Conservation (phyloP, 2,113 vertebrate species). For the Pipa parva region DNA sequence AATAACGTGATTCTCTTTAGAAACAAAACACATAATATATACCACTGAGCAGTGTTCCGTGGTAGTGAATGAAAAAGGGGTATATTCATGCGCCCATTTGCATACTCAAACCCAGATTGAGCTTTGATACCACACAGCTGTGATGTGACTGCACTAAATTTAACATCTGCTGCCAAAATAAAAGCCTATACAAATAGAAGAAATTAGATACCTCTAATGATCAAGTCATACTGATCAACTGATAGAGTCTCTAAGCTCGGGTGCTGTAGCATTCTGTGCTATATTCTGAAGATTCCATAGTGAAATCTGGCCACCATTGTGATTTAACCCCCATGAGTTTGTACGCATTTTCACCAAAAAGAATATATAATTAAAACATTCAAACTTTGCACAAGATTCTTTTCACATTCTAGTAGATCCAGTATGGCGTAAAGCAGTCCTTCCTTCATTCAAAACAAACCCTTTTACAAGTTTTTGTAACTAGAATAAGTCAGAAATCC, state of each 20-base stretch:
- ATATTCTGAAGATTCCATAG: background rate
- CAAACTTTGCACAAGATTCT: too few species aligned
- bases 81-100: slow-evolving; percentile 39
- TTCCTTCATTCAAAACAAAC: too few species aligned
- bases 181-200: slow-evolving; percentile 33
- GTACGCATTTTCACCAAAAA: too few species aligned
- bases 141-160: slow-evolving; percentile 43
- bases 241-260: too few species aligned
- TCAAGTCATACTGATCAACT: background rate
- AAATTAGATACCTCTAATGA: slow-evolving; percentile 33
- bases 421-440: too few species aligned
- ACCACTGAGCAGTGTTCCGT: slow-evolving; percentile 26
- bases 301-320: background rate
- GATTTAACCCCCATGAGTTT: too few species aligned
- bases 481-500: too few species aligned
- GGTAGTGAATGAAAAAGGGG: slow-evolving; percentile 26
- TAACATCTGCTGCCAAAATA: slow-evolving; percentile 42
- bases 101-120: slow-evolving; percentile 41
- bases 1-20: slow-evolving; percentile 35
- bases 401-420: too few species aligned
- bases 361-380: too few species aligned
- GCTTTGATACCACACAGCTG: slow-evolving; percentile 41
- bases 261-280: background rate
- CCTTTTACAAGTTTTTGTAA: too few species aligned
- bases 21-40: slow-evolving; percentile 31